phyloP scores from a whole-genome alignment of 2,797 vertebrate species.

The Bucorvus abyssinicus region DNA sequence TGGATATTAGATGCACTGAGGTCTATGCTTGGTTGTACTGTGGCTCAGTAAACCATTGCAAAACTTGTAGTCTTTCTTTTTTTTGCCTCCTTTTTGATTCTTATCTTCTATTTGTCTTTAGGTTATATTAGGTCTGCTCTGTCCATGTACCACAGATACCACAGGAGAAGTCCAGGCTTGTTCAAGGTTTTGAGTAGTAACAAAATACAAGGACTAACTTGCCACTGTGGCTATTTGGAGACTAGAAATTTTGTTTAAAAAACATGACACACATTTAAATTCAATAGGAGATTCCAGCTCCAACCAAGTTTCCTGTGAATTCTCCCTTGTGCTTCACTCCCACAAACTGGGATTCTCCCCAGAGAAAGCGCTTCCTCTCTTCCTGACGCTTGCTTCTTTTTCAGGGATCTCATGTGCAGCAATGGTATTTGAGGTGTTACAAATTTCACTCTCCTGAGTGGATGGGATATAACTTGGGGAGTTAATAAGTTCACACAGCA shows the following conservation, averaged over 20 bases:
- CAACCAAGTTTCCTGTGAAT: neutral
- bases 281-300: neutral
- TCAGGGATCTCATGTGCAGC: neutral
- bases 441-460: neutral
- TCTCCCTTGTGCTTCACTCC: neutral
- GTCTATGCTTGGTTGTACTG: neutral
- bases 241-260: neutral
- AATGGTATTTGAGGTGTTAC: neutral
- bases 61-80: neutral
- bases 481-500: neutral
- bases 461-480: neutral
- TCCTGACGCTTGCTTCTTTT: neutral
- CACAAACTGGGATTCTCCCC: neutral
- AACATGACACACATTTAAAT: neutral
- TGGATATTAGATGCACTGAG: neutral
- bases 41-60: neutral
- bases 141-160: neutral
- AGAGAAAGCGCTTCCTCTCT: neutral
- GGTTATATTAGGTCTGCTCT: neutral
- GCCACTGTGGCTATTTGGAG: neutral
- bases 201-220: neutral
- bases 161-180: neutral
- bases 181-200: neutral
- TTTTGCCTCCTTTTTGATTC: conserved; percentile 3
- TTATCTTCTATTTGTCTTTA: neutral